Conservation (phyloP, 2,888 invertebrate species). For the Agrotis exclamationis region DNA sequence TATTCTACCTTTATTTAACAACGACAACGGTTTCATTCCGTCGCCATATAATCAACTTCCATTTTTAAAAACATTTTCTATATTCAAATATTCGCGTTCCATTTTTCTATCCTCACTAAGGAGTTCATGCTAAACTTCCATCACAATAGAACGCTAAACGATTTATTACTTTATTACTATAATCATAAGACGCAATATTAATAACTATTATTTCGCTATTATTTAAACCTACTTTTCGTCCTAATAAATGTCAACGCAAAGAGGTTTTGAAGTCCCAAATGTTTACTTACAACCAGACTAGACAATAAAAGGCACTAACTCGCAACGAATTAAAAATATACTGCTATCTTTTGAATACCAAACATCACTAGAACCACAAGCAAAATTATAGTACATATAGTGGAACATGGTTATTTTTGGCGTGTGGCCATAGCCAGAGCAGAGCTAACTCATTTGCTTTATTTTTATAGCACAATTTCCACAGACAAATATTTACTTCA, state of each 20-base stretch:
- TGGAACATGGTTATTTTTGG: not conserved
- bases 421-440: too few relatives aligned
- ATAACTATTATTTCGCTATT: constrained; percentile 55
- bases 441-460: not conserved
- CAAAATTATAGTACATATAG: not conserved
- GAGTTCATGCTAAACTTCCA: constrained; percentile 41
- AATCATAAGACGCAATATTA: constrained; percentile 63
- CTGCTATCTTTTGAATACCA: constrained; percentile 33
- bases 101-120: constrained; percentile 22
- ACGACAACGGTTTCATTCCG: constrained; percentile 16
- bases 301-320: constrained; percentile 82
- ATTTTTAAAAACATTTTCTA: constrained; percentile 42
- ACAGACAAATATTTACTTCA: not conserved
- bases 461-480: not conserved
- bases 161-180: constrained; percentile 45
- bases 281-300: constrained; percentile 77
- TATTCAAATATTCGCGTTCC: constrained; percentile 41
- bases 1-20: constrained; percentile 33
- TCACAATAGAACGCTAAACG: constrained; percentile 46
- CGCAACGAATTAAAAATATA: constrained; percentile 70
- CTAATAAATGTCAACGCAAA: constrained; percentile 75
- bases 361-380: constrained; percentile 6
- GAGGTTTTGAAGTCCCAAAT: constrained; percentile 76
- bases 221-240: constrained; percentile 60
- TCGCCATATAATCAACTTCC: constrained; percentile 42